Conservation (phyloP, 2,113 vertebrate genomes). For the Columba livia region DNA sequence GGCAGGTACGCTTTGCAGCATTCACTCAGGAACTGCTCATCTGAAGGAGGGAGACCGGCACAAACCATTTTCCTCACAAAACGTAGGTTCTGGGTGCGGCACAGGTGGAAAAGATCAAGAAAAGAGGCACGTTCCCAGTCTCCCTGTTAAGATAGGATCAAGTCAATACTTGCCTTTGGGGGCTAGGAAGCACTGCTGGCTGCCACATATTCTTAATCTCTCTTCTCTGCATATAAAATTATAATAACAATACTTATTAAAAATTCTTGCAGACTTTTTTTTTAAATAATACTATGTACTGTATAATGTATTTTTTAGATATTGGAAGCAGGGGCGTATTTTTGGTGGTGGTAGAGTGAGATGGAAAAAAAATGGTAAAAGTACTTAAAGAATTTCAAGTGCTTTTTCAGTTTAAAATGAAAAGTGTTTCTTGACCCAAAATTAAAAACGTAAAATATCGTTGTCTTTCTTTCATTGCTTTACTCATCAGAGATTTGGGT, state of each 20-base stretch:
- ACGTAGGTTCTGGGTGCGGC: neutral
- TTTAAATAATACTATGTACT: neutral
- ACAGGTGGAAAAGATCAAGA: neutral
- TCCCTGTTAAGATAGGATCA: neutral
- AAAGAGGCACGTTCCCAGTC: neutral
- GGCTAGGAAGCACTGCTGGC: neutral
- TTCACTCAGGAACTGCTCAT: neutral
- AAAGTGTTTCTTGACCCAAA: neutral
- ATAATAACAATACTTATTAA: neutral
- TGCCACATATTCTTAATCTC: neutral
- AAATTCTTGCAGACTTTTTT: neutral
- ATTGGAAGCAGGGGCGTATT: neutral
- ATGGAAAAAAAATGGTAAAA: neutral
- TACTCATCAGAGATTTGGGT: neutral
- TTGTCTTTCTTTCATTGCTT: neutral
- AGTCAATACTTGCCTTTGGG: neutral
- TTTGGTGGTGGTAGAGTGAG: neutral
- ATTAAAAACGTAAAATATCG: neutral
- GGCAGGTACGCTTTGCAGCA: neutral
- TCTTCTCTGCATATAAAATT: neutral
- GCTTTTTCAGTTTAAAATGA: neutral
- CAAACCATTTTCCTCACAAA: neutral
- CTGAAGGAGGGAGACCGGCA: neutral
- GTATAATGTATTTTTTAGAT: neutral
- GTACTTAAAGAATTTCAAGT: neutral